Conservation (phyloP, 2,797 vertebrate species). For the Poeciliopsis infans region DNA sequence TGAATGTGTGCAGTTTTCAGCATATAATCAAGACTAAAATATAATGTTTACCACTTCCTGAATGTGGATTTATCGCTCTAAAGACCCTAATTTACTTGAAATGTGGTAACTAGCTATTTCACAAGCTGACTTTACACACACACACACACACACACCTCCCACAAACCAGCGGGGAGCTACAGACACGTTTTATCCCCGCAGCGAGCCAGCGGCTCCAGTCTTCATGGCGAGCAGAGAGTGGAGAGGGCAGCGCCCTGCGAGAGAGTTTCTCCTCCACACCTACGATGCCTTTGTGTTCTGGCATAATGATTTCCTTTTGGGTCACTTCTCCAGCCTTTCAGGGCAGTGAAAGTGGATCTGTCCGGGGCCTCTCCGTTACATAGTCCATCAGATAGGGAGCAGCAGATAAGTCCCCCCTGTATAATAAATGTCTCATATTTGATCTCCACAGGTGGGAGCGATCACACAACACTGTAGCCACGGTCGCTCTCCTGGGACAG, state of each 20-base stretch:
- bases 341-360: conserved; percentile 81
- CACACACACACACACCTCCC: conserved; percentile 27
- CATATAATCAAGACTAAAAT: conserved; percentile 53
- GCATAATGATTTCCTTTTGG: conserved; percentile 84
- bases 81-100: conserved; percentile 52
- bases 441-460: conserved; percentile 82
- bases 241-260: conserved; percentile 56
- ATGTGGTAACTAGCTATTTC: conserved; percentile 37
- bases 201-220: conserved; percentile 42
- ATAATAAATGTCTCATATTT: conserved; percentile 84
- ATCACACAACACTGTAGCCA: conserved; percentile 68
- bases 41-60: conserved; percentile 33
- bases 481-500: conserved; percentile 64
- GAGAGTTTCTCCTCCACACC: conserved; percentile 73
- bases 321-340: conserved; percentile 81
- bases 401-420: conserved; percentile 79
- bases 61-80: conserved; percentile 36
- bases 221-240: conserved; percentile 39
- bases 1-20: conserved; percentile 30
- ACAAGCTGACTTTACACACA: conserved; percentile 28
- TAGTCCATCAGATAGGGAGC: conserved; percentile 80
- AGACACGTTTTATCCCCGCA: conserved; percentile 30
- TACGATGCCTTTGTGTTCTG: conserved; percentile 74
- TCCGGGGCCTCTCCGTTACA: conserved; percentile 78
- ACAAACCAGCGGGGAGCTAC: conserved; percentile 23